Percentiles rank a stretch among this genome's conserved stretches.
These are phyloP conservation scores for Luehdorfia chinensis DNA, from an alignment of 1,140 invertebrate species.

Conservation along the genomic window DNA sequence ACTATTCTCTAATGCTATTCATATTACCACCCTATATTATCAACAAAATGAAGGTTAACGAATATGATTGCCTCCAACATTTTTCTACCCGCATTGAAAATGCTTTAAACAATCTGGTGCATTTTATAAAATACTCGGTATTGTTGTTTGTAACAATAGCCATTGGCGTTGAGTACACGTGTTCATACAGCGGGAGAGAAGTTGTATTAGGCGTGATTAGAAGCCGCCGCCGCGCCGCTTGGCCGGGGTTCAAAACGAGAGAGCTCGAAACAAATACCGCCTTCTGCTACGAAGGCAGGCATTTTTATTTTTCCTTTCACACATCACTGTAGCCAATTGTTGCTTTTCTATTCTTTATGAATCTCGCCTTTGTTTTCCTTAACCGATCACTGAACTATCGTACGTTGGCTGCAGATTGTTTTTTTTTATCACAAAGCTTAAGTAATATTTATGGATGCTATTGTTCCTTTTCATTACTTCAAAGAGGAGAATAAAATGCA, in stretches of 20 bases:
- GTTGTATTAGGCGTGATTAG: conserved; percentile 49
- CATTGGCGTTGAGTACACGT: conserved; percentile 82
- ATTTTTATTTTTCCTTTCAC: conserved; percentile 43
- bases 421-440: conserved; percentile 7
- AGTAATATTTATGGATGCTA: neutral
- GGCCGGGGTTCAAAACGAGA: conserved; percentile 51
- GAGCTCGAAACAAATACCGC: conserved; percentile 42
- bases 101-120: no score
- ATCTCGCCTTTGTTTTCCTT: conserved; percentile 24
- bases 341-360: conserved; percentile 39
- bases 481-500: no score
- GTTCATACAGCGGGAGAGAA: conserved; percentile 74
- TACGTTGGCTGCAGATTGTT: conserved; percentile 5
- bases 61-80: no score
- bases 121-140: no score
- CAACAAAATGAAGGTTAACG: no score
- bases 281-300: conserved; percentile 33
- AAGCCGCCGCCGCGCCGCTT: conserved; percentile 37
- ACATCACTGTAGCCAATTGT: conserved; percentile 54
- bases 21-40: no score
- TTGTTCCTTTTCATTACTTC: no score
- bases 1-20: no score
- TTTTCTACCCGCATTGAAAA: no score
- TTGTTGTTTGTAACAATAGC: conserved; percentile 13
- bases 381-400: conserved; percentile 12